Evolutionary conservation across 2,113 vertebrate species (phyloP).

Genomic region (Bos taurus): DNA sequence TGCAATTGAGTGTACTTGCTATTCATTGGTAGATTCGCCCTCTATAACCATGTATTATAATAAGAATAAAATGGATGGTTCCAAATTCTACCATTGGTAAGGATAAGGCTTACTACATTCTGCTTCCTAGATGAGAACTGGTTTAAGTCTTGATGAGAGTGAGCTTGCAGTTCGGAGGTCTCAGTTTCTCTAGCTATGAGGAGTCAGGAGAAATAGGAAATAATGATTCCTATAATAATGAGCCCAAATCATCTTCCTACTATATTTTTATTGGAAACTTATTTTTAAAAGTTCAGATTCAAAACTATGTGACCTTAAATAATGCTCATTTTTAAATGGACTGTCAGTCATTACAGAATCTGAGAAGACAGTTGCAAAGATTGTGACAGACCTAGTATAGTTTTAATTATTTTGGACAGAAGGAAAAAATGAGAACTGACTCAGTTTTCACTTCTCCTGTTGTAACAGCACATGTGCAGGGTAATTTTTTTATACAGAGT

Average conservation of each 20-base stretch:
- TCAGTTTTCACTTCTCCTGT: not conserved
- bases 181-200: not conserved
- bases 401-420: conserved; percentile 62
- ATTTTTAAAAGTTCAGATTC: conserved; percentile 24
- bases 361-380: not conserved
- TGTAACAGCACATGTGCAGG: not conserved
- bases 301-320: conserved; percentile 33
- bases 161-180: not conserved
- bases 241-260: not conserved
- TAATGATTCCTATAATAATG: not conserved
- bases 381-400: not conserved
- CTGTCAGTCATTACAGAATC: not conserved
- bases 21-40: not conserved
- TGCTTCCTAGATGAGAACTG: not conserved
- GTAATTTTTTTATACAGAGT: conserved; percentile 1
- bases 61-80: not conserved
- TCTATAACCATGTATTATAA: not conserved
- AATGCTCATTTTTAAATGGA: conserved; percentile 41
- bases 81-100: not conserved
- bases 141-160: not conserved
- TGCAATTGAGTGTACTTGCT: rapidly evolving
- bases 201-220: not conserved
- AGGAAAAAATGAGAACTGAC: not conserved
- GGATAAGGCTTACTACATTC: not conserved
- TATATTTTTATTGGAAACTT: conserved; percentile 23